These are phyloP conservation scores for Lanistes nyassanus DNA, from an alignment of 1,140 invertebrate species.

Conservation along the genomic window DNA sequence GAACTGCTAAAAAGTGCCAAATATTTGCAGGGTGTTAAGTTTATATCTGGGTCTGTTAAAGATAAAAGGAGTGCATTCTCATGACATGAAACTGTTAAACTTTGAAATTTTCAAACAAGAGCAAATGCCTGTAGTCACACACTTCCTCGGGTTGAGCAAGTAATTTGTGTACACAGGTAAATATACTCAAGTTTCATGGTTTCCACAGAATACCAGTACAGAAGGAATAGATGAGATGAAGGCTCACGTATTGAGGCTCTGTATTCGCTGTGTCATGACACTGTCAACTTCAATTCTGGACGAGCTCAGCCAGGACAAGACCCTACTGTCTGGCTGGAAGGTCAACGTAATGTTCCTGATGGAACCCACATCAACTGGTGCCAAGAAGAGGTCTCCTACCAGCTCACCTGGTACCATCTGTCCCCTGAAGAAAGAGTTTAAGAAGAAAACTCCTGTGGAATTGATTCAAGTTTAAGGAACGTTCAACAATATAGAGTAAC, in stretches of 20 bases:
- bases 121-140: slow-evolving; percentile 5
- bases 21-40: too few relatives aligned
- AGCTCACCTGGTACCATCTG: neutral
- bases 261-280: neutral
- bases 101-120: neutral
- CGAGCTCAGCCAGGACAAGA: slow-evolving; percentile 10
- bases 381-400: slow-evolving; percentile 5
- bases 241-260: slow-evolving; percentile 8
- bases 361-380: slow-evolving; percentile 9
- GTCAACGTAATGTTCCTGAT: slow-evolving; percentile 8
- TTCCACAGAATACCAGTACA: neutral
- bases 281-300: neutral
- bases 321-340: neutral
- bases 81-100: neutral
- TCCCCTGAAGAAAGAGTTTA: neutral
- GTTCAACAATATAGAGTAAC: neutral
- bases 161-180: neutral
- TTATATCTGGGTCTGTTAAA: too few relatives aligned
- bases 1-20: too few relatives aligned
- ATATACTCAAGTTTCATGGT: neutral
- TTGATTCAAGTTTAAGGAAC: neutral
- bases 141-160: neutral
- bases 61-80: too few relatives aligned
- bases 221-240: too few relatives aligned
- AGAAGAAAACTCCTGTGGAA: too few relatives aligned